These are phyloP conservation scores for Sinocyclocheilus rhinocerous DNA, from an alignment of 2,113 vertebrate species.

Conservation along the genomic window DNA sequence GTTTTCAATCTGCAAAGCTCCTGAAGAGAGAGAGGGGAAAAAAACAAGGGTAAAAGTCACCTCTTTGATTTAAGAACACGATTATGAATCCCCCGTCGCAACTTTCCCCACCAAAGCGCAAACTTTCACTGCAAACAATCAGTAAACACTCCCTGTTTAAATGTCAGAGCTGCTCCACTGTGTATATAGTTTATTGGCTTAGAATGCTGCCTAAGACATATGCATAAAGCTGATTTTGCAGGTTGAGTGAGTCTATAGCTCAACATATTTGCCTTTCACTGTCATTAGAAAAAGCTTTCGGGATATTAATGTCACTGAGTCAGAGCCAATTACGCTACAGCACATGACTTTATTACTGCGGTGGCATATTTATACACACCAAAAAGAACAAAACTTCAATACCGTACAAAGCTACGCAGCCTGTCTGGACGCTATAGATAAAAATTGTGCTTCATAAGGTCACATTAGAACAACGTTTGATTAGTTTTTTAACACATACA, in stretches of 20 bases:
- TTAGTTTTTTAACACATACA: background rate
- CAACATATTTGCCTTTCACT: constrained; percentile 54
- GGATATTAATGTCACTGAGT: constrained; percentile 46
- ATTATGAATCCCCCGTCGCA: constrained; percentile 23
- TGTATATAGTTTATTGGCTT: constrained; percentile 42
- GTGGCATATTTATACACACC: constrained; percentile 1
- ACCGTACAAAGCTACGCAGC: background rate
- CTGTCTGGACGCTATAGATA: background rate
- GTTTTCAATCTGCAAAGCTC: constrained; percentile 97
- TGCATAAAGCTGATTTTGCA: constrained; percentile 61
- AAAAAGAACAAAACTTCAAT: constrained; percentile 40
- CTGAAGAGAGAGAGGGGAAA: constrained; percentile 72
- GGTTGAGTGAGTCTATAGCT: constrained; percentile 54
- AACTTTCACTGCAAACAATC: constrained; percentile 8
- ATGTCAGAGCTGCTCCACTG: constrained; percentile 51
- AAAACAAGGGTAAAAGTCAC: constrained; percentile 24
- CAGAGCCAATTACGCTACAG: constrained; percentile 55
- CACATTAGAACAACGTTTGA: background rate
- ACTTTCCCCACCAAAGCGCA: constrained; percentile 5
- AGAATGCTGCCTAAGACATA: constrained; percentile 45
- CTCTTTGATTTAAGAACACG: constrained; percentile 35
- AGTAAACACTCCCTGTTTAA: constrained; percentile 57
- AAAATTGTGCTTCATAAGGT: background rate
- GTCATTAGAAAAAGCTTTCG: constrained; percentile 45
- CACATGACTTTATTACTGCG: constrained; percentile 55